Base-by-base conservation (phyloP, 1,140 invertebrate genomes). In the Danaus plexippus region DNA sequence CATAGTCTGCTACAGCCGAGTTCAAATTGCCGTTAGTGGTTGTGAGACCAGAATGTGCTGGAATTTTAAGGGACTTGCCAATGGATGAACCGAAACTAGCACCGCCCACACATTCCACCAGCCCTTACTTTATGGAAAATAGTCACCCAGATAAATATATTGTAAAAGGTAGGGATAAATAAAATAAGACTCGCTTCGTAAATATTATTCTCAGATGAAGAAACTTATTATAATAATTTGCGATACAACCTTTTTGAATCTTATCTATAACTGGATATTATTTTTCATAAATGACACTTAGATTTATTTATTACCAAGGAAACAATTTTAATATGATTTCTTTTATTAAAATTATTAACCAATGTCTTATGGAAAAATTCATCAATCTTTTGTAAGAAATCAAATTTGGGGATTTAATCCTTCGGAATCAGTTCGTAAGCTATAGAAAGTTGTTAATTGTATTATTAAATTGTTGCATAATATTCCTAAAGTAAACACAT, bases 61-160 rank as follows among this genome's bases (percentile, higher is more conserved):
- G 89, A 7, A 87, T 92, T 45, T 81, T 89, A 61, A 86, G 88
- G 51, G 89, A 89, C 66, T 71, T 90, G 44, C 81, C 89, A 3
- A 75, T 89, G 67, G 88, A 89, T 52, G 90, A 92, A 68, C 85
- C 87, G 48, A 88, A 87, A 52, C 47, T 89, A 40, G 73, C 82
- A 57, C 89, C 91, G 54, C 73, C 87, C 48, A 52, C 65, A 4
- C 85, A 89, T 60, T 89, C 90, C 52, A 85, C 88, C n/a, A 87
- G 88, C 9, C 92, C 92, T 0, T 92, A 92, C 66, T 93, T 92
- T 73, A 90, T 92, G 88, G 89, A 92, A 47, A 89, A 91, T 63
- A 80, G 77, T 9, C 85, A 92, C 73, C 83, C 89, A 1, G 86
- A 92, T 11, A 93, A 93, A 81, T 91, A 89, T 67, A 89, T 92